Evolutionary conservation across 2,888 invertebrate species (phyloP).

Genomic region (Cabera pusaria): DNA sequence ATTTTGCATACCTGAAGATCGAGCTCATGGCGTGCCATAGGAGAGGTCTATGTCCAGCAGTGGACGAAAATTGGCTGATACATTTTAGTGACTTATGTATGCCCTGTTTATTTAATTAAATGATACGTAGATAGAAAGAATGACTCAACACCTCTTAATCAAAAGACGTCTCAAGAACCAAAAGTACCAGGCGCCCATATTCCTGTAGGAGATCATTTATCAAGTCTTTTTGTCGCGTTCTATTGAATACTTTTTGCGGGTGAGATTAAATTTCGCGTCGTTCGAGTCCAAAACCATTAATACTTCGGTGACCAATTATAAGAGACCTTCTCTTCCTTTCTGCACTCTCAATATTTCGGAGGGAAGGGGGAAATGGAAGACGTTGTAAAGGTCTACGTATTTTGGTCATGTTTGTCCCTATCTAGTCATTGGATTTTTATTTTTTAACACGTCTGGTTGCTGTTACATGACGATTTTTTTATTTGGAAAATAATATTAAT

Average conservation of each 20-base stretch:
- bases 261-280: slow-evolving; percentile 79
- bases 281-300: slow-evolving; percentile 74
- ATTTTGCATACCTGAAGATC: too few relatives aligned
- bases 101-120: too few relatives aligned
- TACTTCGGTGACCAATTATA: slow-evolving; percentile 52
- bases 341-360: slow-evolving; percentile 1
- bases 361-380: slow-evolving; percentile 14
- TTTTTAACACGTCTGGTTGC: slow-evolving; percentile 69
- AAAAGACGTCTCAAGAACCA: slow-evolving; percentile 38
- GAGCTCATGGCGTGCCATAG: too few relatives aligned
- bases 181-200: slow-evolving; percentile 51
- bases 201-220: slow-evolving; percentile 68
- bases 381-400: slow-evolving; percentile 34
- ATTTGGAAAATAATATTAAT: too few relatives aligned
- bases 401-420: slow-evolving; percentile 52
- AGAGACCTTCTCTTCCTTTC: slow-evolving; percentile 41
- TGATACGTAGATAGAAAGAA: too few relatives aligned
- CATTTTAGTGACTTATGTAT: too few relatives aligned
- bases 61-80: too few relatives aligned
- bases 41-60: too few relatives aligned
- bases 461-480: slow-evolving; percentile 75
- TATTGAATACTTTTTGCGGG: slow-evolving; percentile 79
- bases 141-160: slow-evolving; percentile 19
- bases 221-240: slow-evolving; percentile 73
- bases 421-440: slow-evolving; percentile 64